A percentile compares a stretch with the other conserved stretches of the same genome.
These are phyloP conservation scores for Vireo griseus DNA, from an alignment of 2,797 vertebrate species.

Conservation along the genomic window DNA sequence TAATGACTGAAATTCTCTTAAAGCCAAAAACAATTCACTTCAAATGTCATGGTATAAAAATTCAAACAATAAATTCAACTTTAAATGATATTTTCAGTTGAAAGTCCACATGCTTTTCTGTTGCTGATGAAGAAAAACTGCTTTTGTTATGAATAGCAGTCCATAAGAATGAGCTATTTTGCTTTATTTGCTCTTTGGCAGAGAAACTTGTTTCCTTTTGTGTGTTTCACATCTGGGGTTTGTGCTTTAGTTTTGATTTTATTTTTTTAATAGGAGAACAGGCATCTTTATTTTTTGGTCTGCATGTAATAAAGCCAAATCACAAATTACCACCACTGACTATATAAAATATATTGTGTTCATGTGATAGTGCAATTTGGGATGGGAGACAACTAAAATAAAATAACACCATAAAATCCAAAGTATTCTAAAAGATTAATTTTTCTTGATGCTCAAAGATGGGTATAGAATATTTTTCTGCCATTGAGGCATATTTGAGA, in stretches of 20 bases:
- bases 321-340: neutral
- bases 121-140: neutral
- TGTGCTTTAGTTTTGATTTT: neutral
- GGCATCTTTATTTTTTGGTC: neutral
- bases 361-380: neutral
- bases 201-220: neutral
- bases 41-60: neutral
- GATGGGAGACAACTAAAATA: neutral
- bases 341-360: neutral
- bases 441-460: neutral
- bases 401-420: neutral
- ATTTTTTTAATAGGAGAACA: neutral
- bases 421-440: neutral
- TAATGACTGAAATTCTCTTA: neutral
- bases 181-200: neutral
- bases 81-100: neutral
- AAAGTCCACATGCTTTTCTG: neutral
- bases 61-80: neutral
- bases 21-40: neutral
- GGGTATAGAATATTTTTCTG: conserved; percentile 42
- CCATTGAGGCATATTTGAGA: conserved; percentile 46
- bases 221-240: neutral
- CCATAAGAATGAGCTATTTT: neutral
- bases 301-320: neutral
- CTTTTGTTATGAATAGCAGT: neutral